Conservation (phyloP, 2,113 vertebrate species). For the Lophura nycthemera region DNA sequence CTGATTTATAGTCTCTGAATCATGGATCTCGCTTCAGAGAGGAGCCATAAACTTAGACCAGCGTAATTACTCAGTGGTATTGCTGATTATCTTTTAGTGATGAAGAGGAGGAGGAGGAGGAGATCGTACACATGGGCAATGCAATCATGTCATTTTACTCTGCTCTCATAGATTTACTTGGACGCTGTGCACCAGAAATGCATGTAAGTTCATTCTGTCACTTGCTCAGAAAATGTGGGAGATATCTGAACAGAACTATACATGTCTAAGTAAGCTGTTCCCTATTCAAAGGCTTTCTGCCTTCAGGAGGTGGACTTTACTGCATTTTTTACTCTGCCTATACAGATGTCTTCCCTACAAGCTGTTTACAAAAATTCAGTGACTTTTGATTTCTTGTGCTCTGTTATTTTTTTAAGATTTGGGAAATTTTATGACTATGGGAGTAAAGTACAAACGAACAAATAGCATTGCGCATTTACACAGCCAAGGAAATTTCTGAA, state of each 20-base stretch:
- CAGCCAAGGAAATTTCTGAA: neutral
- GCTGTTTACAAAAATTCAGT: neutral
- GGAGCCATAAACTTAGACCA: neutral
- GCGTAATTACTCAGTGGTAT: neutral
- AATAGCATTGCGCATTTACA: neutral
- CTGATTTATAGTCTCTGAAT: neutral
- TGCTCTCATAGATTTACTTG: slow-evolving; percentile 96
- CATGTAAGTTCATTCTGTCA: slow-evolving; percentile 83
- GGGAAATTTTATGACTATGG: neutral
- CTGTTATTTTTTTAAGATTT: neutral
- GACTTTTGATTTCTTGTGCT: neutral
- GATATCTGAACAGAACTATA: neutral
- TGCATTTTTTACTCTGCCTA: neutral
- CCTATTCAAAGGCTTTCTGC: neutral
- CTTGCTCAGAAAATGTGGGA: neutral
- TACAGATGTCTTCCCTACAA: neutral
- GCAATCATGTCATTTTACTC: slow-evolving; percentile 99
- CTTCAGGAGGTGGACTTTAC: neutral
- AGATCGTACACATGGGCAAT: slow-evolving; percentile 97
- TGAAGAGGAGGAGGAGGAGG: slow-evolving; percentile 85
- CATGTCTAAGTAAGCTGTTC: neutral
- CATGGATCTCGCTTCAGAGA: neutral
- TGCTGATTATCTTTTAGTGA: slow-evolving; percentile 69
- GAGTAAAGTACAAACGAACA: neutral
- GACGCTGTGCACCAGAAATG: slow-evolving; percentile 97